Percentiles rank a stretch among this genome's conserved stretches.
These are phyloP conservation scores for Cherax quadricarinatus DNA, from an alignment of 1,140 invertebrate genomes.

Conservation along the genomic window DNA sequence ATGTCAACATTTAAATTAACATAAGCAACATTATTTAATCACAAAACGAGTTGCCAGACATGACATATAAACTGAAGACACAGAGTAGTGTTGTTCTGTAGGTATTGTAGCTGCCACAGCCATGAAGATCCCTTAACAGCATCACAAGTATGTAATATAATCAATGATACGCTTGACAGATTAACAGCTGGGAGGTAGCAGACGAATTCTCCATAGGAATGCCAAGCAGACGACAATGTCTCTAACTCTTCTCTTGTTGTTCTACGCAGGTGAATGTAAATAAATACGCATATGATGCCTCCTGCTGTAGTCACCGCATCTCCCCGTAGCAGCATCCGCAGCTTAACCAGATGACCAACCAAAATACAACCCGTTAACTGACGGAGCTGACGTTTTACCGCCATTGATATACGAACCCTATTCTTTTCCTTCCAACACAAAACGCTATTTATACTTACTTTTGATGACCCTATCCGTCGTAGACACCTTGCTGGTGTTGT, in stretches of 20 bases:
- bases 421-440: conserved; percentile 16
- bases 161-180: conserved; percentile 11
- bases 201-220: conserved; percentile 69
- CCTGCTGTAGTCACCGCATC: neutral
- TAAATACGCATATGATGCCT: neutral
- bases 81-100: too few species aligned
- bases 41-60: too few species aligned
- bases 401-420: conserved; percentile 43
- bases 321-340: neutral
- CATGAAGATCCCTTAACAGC: neutral
- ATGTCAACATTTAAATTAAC: too few species aligned
- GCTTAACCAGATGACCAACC: neutral
- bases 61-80: too few species aligned
- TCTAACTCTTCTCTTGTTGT: neutral
- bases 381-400: conserved; percentile 61
- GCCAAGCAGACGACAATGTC: conserved; percentile 68
- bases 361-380: conserved; percentile 9
- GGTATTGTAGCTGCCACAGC: neutral
- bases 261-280: neutral
- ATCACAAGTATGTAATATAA: neutral
- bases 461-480: conserved; percentile 71
- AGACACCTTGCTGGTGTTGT: conserved; percentile 70
- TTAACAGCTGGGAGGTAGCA: conserved; percentile 56
- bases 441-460: conserved; percentile 61
- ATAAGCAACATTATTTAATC: too few species aligned